Conservation (phyloP, 2,797 vertebrate genomes). For the Anniella stebbinsi region DNA sequence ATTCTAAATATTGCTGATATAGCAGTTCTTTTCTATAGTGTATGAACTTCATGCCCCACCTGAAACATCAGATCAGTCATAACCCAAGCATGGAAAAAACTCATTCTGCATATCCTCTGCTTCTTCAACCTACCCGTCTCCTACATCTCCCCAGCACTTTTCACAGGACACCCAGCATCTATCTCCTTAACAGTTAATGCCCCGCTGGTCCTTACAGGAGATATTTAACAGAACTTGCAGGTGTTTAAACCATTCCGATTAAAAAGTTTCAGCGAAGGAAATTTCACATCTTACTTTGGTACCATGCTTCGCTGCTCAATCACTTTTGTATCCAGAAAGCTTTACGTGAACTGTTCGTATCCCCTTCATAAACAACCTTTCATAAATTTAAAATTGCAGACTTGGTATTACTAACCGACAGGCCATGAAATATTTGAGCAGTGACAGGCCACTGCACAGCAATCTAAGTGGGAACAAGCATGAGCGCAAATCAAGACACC, state of each 20-base stretch:
- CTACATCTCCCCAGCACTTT: not conserved
- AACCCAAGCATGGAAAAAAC: not conserved
- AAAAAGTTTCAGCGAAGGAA: not conserved
- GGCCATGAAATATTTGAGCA: conserved; percentile 7
- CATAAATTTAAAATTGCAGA: not conserved
- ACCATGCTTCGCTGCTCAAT: not conserved
- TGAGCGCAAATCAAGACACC: not conserved
- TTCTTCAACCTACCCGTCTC: too few species aligned
- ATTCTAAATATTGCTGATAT: not conserved
- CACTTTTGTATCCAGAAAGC: not conserved
- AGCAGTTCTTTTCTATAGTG: not conserved
- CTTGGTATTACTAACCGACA: not conserved
- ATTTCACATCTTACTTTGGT: not conserved
- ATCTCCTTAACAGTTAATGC: not conserved
- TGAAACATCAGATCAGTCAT: not conserved
- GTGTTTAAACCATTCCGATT: not conserved
- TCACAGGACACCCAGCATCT: not conserved
- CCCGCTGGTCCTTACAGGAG: too few species aligned
- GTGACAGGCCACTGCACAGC: not conserved
- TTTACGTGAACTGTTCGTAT: not conserved
- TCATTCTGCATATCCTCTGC: not conserved
- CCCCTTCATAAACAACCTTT: not conserved
- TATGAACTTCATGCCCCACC: not conserved
- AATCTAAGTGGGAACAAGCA: not conserved
- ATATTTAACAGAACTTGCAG: not conserved